Conservation (phyloP, 2,888 invertebrate genomes). For the Diadegma fenestrale region DNA sequence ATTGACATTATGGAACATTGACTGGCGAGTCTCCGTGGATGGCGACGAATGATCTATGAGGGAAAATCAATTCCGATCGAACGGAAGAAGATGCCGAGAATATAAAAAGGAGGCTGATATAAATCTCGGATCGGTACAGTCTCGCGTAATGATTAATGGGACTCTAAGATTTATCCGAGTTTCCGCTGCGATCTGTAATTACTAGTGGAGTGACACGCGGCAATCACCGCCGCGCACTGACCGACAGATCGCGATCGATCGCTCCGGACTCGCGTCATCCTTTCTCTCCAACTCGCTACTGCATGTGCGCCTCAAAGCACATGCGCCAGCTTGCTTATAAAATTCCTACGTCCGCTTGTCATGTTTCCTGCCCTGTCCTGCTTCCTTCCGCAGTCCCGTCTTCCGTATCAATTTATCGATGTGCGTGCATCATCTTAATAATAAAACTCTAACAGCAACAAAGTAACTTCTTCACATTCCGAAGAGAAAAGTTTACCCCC, state of each 20-base stretch:
- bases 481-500: background rate
- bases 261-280: conserved; percentile 22
- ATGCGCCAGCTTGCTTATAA: background rate
- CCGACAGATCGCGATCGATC: conserved; percentile 60
- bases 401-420: background rate
- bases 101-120: conserved; percentile 9
- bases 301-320: background rate
- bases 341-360: background rate
- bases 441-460: background rate
- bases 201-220: conserved; percentile 65
- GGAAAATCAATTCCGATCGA: conserved; percentile 15
- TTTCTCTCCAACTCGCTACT: background rate
- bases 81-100: background rate
- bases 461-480: background rate
- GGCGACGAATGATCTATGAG: conserved; percentile 26
- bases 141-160: conserved; percentile 63
- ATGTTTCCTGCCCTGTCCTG: background rate
- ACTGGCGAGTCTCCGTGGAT: conserved; percentile 27
- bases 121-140: conserved; percentile 35
- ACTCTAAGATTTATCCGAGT: conserved; percentile 55
- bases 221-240: conserved; percentile 47
- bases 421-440: background rate
- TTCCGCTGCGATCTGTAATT: conserved; percentile 64
- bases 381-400: background rate
- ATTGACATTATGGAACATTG: conserved; percentile 28